Evolutionary conservation across 2,113 vertebrate species (phyloP), one percentile per base, ranked within the genome.

Genomic region (Pluvianellus socialis): DNA sequence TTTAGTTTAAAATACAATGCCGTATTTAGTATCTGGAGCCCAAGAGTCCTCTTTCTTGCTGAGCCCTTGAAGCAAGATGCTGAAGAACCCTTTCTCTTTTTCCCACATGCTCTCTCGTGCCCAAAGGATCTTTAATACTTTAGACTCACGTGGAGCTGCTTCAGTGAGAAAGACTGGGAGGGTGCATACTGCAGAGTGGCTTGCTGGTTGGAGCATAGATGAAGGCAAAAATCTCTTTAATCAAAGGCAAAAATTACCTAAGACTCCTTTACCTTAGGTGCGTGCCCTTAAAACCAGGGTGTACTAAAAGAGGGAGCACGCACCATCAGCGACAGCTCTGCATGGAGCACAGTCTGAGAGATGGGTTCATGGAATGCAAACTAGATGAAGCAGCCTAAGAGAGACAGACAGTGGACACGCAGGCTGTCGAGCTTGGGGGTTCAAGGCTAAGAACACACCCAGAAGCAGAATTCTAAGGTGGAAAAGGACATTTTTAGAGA

Each of bases 1-100:
- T 84, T 95, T 79, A 94, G 28, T 72, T 95, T 96, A 87, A 27
- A 87, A 75, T 47, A 87, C 17, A 94, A 72, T 40, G 30, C 52
- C 44, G 18, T 49, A 55, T 83, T 84, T 89, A 67, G 47, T 14
- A 52, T 61, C 56, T 49, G 53, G 35, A 87, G 65, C 12, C 55
- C 44, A 91, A 33, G 38, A 80, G 17, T 38, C 11, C 18, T 47
- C 28, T 50, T 72, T 30, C 47, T 52, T 10, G 4, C 40, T 6
- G 4, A 30, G 50, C 7, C 3, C 55, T 71, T 56, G n/a, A 93
- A 72, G 56, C 33, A 82, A 79, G 74, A 35, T 55, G 33, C 52
- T 32, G 47, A 71, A 49, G 38, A 89, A 30, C 14, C 44, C 8
- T 44, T 61, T 86, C 53, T 68, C n/a, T 65, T 86, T 92, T 33